These are phyloP conservation scores for Rhinella marina DNA, from an alignment of 2,797 vertebrate genomes.

Conservation along the genomic window DNA sequence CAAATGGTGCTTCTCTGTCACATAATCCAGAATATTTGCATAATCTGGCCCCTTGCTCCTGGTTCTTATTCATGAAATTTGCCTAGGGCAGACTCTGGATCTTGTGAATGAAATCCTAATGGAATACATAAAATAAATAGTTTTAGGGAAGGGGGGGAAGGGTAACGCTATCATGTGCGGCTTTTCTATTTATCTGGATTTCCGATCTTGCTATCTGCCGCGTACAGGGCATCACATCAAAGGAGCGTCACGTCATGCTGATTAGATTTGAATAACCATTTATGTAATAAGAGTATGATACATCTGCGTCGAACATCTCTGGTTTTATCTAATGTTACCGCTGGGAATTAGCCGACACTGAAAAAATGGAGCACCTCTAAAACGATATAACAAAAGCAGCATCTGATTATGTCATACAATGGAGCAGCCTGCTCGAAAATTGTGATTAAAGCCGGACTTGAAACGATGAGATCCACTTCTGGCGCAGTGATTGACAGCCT, in stretches of 20 bases:
- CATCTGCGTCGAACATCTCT: slow-evolving; percentile 22
- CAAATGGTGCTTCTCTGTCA: too few species aligned
- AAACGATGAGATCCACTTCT: slow-evolving; percentile 42
- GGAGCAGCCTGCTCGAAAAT: slow-evolving; percentile 42
- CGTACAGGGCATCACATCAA: slow-evolving; percentile 39
- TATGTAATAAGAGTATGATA: slow-evolving; percentile 37
- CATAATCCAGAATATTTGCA: not conserved
- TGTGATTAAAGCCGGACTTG: slow-evolving; percentile 54
- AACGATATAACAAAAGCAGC: slow-evolving; percentile 54
- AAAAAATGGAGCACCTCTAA: slow-evolving; percentile 13
- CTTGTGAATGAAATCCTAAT: not conserved
- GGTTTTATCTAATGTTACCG: slow-evolving; percentile 38
- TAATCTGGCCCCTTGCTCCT: not conserved
- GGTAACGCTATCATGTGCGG: not conserved
- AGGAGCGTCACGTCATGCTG: slow-evolving; percentile 17
- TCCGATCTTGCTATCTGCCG: slow-evolving; percentile 14
- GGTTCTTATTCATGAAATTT: not conserved
- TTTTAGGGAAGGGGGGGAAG: too few species aligned
- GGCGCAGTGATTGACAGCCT: slow-evolving; percentile 35
- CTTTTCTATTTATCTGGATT: slow-evolving; percentile 7
- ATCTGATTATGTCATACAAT: slow-evolving; percentile 53
- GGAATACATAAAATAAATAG: not conserved
- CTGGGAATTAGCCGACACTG: slow-evolving; percentile 47
- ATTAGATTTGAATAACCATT: slow-evolving; percentile 57
- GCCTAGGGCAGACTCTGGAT: not conserved